Conservation (phyloP, 2,888 invertebrate genomes). For the Habrosyne pyritoides region DNA sequence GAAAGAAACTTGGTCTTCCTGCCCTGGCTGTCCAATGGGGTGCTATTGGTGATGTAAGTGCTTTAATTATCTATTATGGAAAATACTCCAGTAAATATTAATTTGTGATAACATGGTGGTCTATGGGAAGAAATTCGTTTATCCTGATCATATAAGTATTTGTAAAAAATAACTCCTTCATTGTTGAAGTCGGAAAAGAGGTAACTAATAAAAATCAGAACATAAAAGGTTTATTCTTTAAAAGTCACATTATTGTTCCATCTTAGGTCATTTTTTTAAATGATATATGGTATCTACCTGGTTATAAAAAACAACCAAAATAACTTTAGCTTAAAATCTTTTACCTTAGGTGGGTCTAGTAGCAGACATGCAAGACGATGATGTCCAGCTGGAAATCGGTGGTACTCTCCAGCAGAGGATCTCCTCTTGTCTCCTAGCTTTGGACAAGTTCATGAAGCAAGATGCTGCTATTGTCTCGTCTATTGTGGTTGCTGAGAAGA, state of each 20-base stretch:
- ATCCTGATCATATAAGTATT: too few species aligned
- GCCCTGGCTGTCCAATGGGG: slow-evolving; percentile 96
- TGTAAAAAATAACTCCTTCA: too few species aligned
- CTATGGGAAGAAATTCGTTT: too few species aligned
- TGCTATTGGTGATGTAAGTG: slow-evolving; percentile 93
- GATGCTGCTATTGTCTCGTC: slow-evolving; percentile 89
- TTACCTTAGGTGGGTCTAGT: slow-evolving; percentile 87
- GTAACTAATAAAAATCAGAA: too few species aligned
- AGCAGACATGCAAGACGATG: slow-evolving; percentile 88
- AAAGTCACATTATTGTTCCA: too few species aligned
- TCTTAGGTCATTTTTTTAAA: too few species aligned
- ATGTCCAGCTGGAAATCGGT: slow-evolving; percentile 87
- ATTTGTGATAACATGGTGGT: too few species aligned
- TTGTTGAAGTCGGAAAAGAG: too few species aligned
- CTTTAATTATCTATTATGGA: background rate
- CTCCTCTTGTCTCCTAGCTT: slow-evolving; percentile 89
- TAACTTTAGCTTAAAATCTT: background rate
- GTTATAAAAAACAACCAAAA: background rate
- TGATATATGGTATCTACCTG: too few species aligned
- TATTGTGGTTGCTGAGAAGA: slow-evolving; percentile 94
- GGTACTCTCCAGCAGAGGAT: slow-evolving; percentile 95
- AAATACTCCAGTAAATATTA: too few species aligned
- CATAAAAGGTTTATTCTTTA: too few species aligned
- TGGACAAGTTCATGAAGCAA: slow-evolving; percentile 89
- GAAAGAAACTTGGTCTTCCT: slow-evolving; percentile 87